Evolutionary conservation across 2,888 invertebrate genomes (phyloP), one percentile per base, ranked within the genome.

Genomic region (Pyrrhia umbra): DNA sequence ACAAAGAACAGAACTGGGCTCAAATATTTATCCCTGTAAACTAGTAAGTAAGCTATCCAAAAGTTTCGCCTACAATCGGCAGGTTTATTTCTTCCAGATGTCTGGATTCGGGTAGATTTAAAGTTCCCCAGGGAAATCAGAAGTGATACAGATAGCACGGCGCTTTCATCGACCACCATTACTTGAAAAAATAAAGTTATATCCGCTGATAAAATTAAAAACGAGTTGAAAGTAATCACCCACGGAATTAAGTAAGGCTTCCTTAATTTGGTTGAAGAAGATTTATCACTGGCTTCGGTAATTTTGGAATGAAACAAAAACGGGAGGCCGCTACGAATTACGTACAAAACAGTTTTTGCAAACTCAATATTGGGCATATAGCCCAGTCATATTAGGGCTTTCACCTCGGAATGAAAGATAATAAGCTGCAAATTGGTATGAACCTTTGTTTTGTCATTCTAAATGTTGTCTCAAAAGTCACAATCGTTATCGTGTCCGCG

Each of bases 41-140:
- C 42, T 55, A 42, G 6, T 39, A 56, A 55, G 46, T 42, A 34
- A 51, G 54, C 23, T 34, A 37, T 40, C 23, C 21, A 45, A 62
- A 66, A 45, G 18, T 49, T 59, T 55, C 6, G 9, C 49, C 27
- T 20, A 62, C 55, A 64, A 62, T 77, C 58, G 56, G 64, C 75
- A 77, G 58, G 75, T 77, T 77, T 74, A 68, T 74, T 64, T 59
- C 69, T 59, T 61, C 47, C 58, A 74, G 58, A 56, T 64, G 55
- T 56, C 64, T 68, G 55, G 34, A 62, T 74, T 59, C 49, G 54
- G 50, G 68, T 61, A 59, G 69, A 75, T 77, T 75, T 74, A 74
- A 56, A 39, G 46, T 46, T 47, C 75, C 23, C 50, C 9, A 6
- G 61, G 64, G 75, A 77, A 75, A 75, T 75, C 75, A 62, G 45